These are phyloP conservation scores for Brenthis ino DNA, from an alignment of 2,888 invertebrate genomes.

Conservation along the genomic window DNA sequence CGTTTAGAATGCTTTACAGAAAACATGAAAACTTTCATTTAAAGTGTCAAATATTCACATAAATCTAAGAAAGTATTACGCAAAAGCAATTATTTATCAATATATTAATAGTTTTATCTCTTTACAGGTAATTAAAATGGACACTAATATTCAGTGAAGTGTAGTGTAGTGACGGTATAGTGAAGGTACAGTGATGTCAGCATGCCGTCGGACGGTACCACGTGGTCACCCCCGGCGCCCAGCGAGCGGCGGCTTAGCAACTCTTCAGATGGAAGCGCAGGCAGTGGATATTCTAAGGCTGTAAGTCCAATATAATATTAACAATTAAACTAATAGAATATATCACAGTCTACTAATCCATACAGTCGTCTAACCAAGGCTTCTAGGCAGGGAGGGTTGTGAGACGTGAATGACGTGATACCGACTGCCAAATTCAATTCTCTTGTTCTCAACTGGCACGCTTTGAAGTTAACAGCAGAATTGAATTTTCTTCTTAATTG, in stretches of 20 bases:
- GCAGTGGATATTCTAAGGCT: slow-evolving; percentile 78
- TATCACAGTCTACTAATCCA: background rate
- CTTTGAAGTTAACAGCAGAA: too few relatives aligned
- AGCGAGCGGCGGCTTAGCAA: slow-evolving; percentile 77
- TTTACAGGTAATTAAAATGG: slow-evolving; percentile 68
- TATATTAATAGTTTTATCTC: slow-evolving; percentile 38
- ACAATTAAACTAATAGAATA: background rate
- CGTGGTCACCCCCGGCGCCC: slow-evolving; percentile 77
- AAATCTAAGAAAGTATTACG: too few relatives aligned
- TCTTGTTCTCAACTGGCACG: too few relatives aligned
- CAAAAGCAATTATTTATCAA: too few relatives aligned
- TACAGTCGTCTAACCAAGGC: too few relatives aligned
- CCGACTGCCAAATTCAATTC: too few relatives aligned
- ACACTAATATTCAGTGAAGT: slow-evolving; percentile 44
- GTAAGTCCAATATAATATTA: slow-evolving; percentile 55
- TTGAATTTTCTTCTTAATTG: too few relatives aligned
- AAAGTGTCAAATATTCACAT: too few relatives aligned
- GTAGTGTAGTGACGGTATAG: slow-evolving; percentile 60
- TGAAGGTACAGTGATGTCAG: slow-evolving; percentile 60
- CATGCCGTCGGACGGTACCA: slow-evolving; percentile 78
- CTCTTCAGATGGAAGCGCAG: slow-evolving; percentile 78
- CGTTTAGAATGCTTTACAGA: too few relatives aligned
- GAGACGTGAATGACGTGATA: too few relatives aligned
- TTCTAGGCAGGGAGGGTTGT: too few relatives aligned
- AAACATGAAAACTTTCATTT: too few relatives aligned